phyloP scores from a whole-genome alignment of 2,797 vertebrate species.

The Gorsachius magnificus region DNA sequence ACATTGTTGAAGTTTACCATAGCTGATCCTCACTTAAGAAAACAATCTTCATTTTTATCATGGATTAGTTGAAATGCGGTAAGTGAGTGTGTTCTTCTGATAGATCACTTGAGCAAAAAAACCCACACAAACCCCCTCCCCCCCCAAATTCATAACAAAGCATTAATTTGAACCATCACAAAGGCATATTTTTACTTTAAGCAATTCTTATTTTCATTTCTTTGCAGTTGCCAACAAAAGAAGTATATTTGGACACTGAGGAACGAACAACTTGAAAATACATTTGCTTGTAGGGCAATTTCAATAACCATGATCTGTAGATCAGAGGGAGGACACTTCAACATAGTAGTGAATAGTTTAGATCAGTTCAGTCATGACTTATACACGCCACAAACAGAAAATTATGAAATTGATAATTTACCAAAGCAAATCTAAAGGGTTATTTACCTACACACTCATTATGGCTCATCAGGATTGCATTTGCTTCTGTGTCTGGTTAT shows the following conservation, averaged over 20 bases:
- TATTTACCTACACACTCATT: background rate
- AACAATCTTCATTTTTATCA: background rate
- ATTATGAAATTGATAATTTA: background rate
- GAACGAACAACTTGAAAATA: background rate
- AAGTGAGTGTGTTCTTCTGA: background rate
- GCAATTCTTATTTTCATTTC: background rate
- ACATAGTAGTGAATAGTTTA: background rate
- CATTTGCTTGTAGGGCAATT: background rate
- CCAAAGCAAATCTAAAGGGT: background rate
- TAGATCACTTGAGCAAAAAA: background rate
- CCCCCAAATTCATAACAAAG: background rate
- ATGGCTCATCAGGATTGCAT: background rate
- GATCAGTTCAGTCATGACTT: background rate
- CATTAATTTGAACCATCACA: background rate
- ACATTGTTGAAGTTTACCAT: background rate
- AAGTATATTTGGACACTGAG: background rate
- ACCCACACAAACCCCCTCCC: too few relatives aligned
- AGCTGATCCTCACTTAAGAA: background rate
- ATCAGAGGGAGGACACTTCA: background rate
- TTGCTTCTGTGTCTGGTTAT: background rate
- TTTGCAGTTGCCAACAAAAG: background rate
- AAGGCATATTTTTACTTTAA: background rate
- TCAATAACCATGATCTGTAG: background rate
- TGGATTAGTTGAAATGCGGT: background rate
- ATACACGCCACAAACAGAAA: background rate